These are phyloP conservation scores for Candoia aspera DNA, from an alignment of 2,113 vertebrate species.

Conservation along the genomic window DNA sequence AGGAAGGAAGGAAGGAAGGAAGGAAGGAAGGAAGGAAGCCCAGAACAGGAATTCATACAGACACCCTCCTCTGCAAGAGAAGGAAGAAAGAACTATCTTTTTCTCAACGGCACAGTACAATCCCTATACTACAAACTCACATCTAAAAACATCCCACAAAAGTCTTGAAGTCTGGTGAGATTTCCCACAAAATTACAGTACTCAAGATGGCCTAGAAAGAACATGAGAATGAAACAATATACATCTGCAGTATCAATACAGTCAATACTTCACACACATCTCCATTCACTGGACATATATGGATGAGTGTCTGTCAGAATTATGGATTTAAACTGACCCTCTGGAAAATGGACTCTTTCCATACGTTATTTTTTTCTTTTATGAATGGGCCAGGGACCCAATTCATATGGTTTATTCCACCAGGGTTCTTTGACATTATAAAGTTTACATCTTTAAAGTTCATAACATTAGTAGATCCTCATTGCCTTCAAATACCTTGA, in stretches of 20 bases:
- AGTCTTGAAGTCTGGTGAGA: not conserved
- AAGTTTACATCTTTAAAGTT: not conserved
- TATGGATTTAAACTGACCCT: not conserved
- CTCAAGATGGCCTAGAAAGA: not conserved
- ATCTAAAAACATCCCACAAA: not conserved
- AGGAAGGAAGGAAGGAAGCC: too few species aligned
- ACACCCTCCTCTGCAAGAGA: not conserved
- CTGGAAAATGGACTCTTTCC: not conserved
- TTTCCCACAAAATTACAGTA: not conserved
- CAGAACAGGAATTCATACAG: not conserved
- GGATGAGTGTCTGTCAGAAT: not conserved
- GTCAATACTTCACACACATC: not conserved
- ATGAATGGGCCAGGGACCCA: not conserved
- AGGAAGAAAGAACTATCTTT: not conserved
- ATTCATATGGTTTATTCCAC: not conserved
- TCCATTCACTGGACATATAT: not conserved
- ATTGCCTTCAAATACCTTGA: not conserved
- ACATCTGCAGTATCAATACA: not conserved
- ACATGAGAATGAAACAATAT: not conserved
- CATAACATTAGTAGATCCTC: not conserved
- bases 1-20: too few species aligned
- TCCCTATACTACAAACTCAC: not conserved
- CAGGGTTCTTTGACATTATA: not conserved
- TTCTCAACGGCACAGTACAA: not conserved
- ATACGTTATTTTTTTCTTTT: not conserved